Evolutionary conservation across 1,140 invertebrate genomes (phyloP).

Genomic region (Bombus difficillimus): DNA sequence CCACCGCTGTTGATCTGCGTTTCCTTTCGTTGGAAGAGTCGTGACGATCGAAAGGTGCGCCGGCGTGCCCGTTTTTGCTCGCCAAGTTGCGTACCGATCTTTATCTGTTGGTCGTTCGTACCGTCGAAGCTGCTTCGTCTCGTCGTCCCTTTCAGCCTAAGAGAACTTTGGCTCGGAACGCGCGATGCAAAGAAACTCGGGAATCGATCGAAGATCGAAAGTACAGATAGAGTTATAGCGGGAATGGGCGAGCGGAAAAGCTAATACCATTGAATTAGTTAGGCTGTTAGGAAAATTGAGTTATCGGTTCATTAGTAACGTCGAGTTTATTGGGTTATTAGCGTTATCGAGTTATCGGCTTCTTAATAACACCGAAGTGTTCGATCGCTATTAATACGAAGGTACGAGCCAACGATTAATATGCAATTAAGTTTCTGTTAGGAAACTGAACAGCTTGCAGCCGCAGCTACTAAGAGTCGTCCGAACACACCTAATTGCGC

Average conservation of each 20-base stretch:
- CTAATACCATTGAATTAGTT: slow-evolving; percentile 7
- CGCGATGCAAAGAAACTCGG: neutral
- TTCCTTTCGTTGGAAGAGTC: no score
- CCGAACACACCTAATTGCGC: neutral
- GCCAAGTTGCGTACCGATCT: no score
- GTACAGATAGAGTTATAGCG: no score
- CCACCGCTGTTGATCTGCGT: no score
- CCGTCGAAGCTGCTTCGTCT: no score
- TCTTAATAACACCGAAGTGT: slow-evolving; percentile 23
- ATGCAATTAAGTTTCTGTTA: neutral
- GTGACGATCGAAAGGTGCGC: no score
- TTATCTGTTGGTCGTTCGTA: no score
- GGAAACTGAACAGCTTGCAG: neutral
- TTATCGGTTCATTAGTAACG: slow-evolving; percentile 21
- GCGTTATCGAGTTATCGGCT: slow-evolving; percentile 36
- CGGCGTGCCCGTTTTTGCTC: no score
- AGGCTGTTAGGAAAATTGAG: slow-evolving; percentile 18
- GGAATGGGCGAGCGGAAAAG: neutral
- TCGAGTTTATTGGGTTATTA: slow-evolving; percentile 23
- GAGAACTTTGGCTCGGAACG: no score
- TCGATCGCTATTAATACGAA: neutral
- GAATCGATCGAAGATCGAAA: neutral
- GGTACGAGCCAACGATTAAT: neutral
- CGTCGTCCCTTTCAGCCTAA: no score
- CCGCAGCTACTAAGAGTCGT: neutral